Percentiles rank a stretch among this genome's conserved stretches.
These are phyloP conservation scores for Polietes domitor DNA, from an alignment of 2,888 invertebrate species.

Conservation along the genomic window DNA sequence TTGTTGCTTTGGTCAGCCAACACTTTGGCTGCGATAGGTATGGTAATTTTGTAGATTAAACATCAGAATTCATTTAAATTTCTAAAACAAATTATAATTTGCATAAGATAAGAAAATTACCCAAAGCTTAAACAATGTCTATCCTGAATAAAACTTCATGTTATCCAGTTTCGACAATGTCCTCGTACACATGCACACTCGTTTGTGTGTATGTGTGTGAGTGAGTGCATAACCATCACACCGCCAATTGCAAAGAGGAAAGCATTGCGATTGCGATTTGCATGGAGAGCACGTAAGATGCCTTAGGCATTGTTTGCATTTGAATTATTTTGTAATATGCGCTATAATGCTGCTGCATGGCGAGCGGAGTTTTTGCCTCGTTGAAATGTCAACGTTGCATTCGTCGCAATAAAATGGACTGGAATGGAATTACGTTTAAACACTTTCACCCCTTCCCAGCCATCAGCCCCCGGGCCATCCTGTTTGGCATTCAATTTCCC, in stretches of 20 bases:
- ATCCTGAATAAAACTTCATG: background rate
- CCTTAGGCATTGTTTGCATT: constrained; percentile 29
- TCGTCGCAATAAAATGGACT: background rate
- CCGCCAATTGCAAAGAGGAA: background rate
- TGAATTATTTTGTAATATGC: constrained; percentile 34
- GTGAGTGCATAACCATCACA: constrained; percentile 2
- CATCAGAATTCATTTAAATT: constrained; percentile 5
- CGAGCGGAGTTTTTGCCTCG: constrained; percentile 18
- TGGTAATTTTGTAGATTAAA: constrained; percentile 9
- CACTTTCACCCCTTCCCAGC: background rate
- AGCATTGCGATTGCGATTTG: background rate
- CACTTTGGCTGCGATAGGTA: too few relatives aligned
- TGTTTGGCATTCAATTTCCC: background rate
- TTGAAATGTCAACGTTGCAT: constrained; percentile 36
- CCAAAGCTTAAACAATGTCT: background rate
- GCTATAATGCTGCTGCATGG: background rate
- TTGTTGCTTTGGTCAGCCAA: too few relatives aligned
- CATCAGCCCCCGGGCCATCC: too few relatives aligned
- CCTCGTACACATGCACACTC: background rate
- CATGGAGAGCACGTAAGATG: constrained; percentile 5
- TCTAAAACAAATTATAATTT: constrained; percentile 23
- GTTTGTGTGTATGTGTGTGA: background rate
- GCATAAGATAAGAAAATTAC: constrained; percentile 14
- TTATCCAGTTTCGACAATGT: background rate
- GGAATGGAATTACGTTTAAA: background rate